Evolutionary conservation across 2,113 vertebrate species (phyloP), one percentile per base, ranked within the genome.

Genomic region (Serilophus lunatus): DNA sequence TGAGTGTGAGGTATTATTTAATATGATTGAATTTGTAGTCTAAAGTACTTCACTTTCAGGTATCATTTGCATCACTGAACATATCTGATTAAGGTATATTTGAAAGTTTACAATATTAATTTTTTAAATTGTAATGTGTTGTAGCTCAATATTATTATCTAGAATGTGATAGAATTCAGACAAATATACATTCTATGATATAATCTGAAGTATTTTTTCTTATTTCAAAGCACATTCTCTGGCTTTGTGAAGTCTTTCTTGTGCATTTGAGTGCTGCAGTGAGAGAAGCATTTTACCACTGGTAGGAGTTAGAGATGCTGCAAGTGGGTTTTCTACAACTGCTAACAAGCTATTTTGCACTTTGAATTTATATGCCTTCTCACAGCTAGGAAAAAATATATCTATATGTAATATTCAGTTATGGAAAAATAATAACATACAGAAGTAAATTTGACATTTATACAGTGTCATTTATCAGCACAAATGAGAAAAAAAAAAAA

Each of bases 311-410:
- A 88, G 6, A 92, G 12, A 23, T 86, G 47, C 31, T 91, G 26
- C n/a, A 86, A 93, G 12, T 68, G 26, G 26, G 72, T 94, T 92
- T 95, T 90, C 25, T 40, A 76, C n/a, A 92, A 59, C 24, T 92
- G 24, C 18, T 44, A 33, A 16, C 12, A 69, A 69, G 31, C 6
- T 36, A 71, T 7, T 77, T 93, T 66, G 82, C 92, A 29, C 88
- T 91, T 77, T 76, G 60, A 59, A 16, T 88, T 77, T 36, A 35
- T 15, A 9, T 65, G 83, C 76, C 47, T 92, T 92, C 86, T 60
- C 35, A 54, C 9, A 85, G 33, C 45, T 8, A 81, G 68, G 60
- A 82, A 91, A 88, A 89, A 87, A 69, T 71, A 6, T 1, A 10
- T 85, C 51, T 70, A 4, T 35, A 4, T 60, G 17, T 91, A 79